Base-by-base conservation (phyloP, 92 coral and sea anemone species). In the Porites lobata region DNA sequence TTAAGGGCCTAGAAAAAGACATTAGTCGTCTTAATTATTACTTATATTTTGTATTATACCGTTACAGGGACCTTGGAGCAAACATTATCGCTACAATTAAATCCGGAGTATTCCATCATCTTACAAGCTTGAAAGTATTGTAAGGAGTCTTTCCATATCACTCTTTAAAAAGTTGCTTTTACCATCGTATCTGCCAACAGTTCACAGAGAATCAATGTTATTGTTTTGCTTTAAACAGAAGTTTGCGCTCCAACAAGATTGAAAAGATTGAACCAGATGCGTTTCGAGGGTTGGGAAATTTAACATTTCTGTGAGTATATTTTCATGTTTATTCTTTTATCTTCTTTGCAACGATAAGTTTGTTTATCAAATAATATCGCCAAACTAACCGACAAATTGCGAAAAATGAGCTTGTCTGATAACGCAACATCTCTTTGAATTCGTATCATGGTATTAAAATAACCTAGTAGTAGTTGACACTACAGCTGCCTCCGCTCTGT, bases 121-220 rank as follows among this genome's bases (percentile, higher is more conserved):
- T 87, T 9, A 29, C 75, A 8, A 72, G 79, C 54, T 61, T 91
- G 76, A 89, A 82, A 52, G 72, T 85, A 70, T 82, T 91, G 94
- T 91, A 87, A 87, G 94, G 19, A 43, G 7, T 43, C 29, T 78
- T 79, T 72, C 15, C 57, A 54, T 54, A 29, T 57, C 7, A 14
- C 21, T 20, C 8, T 58, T 24, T 29, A 29, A 29, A 29, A 29
- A 29, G 32, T 29, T 29, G 32, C 32, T 29, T 29, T 29, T 29
- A 29, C 32, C 32, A 2, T 29, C 32, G 32, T 29, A 29, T 29
- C 32, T 29, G 32, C 32, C 32, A 29, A 29, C 3, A 29, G 32
- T 29, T 29, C 3, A 29, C 32, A 29, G 32, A 29, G 32, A 29
- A 29, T 29, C 32, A 29, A 54, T 54, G 7, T 69, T 9, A 8